Conservation (phyloP, 2,888 invertebrate species). For the Mechanitis messenoides region DNA sequence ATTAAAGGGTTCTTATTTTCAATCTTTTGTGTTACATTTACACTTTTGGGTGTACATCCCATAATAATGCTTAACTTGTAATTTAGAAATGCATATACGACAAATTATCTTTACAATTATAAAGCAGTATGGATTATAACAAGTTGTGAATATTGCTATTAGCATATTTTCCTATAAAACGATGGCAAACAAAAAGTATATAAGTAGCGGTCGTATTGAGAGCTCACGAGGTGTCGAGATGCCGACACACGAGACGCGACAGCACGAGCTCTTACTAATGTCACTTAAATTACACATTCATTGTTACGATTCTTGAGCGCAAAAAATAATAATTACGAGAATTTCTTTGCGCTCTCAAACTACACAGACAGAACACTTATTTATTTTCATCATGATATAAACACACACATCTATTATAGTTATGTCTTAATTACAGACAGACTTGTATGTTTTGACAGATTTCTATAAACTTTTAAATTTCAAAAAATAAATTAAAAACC, state of each 20-base stretch:
- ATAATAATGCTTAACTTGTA: too few relatives aligned
- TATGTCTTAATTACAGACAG: too few relatives aligned
- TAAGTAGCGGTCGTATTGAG: background rate
- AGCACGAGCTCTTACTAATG: slow-evolving; percentile 7
- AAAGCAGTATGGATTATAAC: background rate
- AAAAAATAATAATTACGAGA: too few relatives aligned
- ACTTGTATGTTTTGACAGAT: too few relatives aligned
- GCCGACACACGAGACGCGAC: background rate
- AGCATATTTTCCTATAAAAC: background rate
- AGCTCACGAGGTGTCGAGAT: slow-evolving; percentile 3
- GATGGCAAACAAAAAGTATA: background rate
- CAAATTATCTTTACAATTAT: too few relatives aligned
- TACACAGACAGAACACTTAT: too few relatives aligned
- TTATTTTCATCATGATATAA: background rate
- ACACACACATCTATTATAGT: background rate
- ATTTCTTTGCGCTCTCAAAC: background rate
- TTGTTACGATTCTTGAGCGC: background rate
- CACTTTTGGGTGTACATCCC: too few relatives aligned
- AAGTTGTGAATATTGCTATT: background rate
- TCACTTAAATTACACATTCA: slow-evolving; percentile 11
- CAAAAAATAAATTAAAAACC: too few relatives aligned
- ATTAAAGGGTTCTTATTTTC: too few relatives aligned
- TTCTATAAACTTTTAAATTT: too few relatives aligned
- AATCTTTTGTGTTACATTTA: too few relatives aligned
- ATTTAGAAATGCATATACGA: too few relatives aligned